These are phyloP conservation scores for Syrmaticus mikado DNA, from an alignment of 2,113 vertebrate genomes.

Conservation along the genomic window DNA sequence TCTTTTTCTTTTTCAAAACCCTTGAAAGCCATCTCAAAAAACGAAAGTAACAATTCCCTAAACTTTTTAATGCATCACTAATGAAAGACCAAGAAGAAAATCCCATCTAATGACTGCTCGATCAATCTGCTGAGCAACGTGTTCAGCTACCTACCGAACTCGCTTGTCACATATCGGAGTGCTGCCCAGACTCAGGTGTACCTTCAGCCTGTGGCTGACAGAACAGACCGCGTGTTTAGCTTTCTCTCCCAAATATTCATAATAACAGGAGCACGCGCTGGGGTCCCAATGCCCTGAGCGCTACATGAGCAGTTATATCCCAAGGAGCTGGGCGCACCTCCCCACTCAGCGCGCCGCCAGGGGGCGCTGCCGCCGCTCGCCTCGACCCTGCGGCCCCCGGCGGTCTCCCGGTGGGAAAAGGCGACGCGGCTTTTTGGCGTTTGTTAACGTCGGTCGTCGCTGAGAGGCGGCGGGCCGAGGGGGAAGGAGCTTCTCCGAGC, in stretches of 20 bases:
- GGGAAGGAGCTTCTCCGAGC: neutral
- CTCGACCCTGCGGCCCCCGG: neutral
- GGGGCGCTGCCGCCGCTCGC: neutral
- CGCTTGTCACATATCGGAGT: neutral
- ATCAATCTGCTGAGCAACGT: neutral
- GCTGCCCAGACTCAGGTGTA: neutral
- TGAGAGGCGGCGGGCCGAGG: neutral
- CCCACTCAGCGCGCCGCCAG: no score
- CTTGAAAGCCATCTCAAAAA: neutral
- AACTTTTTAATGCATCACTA: neutral
- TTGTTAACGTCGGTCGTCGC: neutral
- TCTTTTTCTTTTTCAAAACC: neutral
- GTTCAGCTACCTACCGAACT: neutral
- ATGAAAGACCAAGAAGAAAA: neutral
- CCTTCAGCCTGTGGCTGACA: neutral
- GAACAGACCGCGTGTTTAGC: neutral
- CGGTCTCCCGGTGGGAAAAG: no score
- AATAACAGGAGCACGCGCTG: neutral
- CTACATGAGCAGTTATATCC: neutral
- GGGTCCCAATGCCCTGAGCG: neutral
- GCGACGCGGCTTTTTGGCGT: neutral
- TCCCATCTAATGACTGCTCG: rapidly evolving
- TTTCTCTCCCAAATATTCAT: neutral
- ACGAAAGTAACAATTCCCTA: neutral
- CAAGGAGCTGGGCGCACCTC: no score